phyloP scores from a whole-genome alignment of 2,113 vertebrate genomes.

The Cynocephalus volans region DNA sequence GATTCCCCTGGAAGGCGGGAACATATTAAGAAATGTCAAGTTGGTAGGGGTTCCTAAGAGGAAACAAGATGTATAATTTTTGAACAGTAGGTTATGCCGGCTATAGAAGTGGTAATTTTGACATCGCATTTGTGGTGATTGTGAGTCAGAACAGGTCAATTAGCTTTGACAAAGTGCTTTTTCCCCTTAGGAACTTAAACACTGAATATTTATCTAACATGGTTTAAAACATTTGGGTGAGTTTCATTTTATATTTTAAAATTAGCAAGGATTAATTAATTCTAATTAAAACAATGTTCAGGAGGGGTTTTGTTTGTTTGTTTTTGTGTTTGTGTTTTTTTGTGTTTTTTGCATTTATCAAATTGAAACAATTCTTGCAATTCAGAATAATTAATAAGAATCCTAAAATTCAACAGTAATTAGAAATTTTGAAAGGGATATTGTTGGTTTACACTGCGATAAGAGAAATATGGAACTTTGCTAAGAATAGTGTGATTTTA shows the following conservation, averaged over 20 bases:
- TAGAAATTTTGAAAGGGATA: not conserved
- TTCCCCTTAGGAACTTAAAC: not conserved
- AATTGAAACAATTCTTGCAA: not conserved
- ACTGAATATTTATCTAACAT: not conserved
- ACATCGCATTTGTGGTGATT: not conserved
- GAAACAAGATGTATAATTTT: constrained; percentile 68
- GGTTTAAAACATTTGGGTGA: not conserved
- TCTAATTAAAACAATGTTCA: constrained; percentile 55
- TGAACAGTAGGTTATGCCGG: constrained; percentile 47
- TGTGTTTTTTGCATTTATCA: not conserved
- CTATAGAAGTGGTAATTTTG: constrained; percentile 31
- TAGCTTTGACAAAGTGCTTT: constrained; percentile 34
- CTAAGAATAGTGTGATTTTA: constrained; percentile 26
- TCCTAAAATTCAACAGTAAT: not conserved
- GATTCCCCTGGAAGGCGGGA: constrained; percentile 71
- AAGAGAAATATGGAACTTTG: not conserved
- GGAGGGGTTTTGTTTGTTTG: not conserved
- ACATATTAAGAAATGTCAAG: constrained; percentile 67
- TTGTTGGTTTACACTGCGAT: constrained; percentile 18
- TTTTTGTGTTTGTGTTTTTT: too few species aligned
- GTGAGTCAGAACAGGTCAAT: constrained; percentile 32
- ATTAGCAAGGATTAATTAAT: not conserved
- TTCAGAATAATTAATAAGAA: constrained; percentile 40
- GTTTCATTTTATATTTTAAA: constrained; percentile 6
- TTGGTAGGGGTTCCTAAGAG: constrained; percentile 42